Conservation (phyloP, 2,113 vertebrate genomes). For the Platichthys flesus region DNA sequence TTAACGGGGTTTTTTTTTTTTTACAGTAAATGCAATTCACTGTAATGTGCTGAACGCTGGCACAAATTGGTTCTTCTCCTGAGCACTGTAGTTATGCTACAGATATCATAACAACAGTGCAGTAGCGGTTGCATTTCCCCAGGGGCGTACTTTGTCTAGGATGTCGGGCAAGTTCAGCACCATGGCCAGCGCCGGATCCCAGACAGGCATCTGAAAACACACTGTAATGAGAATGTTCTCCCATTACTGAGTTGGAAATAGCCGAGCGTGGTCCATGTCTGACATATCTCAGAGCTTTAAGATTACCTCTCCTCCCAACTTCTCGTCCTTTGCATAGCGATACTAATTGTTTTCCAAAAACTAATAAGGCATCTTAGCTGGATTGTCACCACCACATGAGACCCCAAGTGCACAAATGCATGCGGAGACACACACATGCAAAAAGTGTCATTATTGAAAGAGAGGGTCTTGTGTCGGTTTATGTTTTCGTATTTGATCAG, state of each 20-base stretch:
- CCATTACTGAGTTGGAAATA: background rate
- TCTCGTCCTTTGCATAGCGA: background rate
- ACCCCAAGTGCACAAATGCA: background rate
- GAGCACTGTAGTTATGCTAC: background rate
- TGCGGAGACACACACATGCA: background rate
- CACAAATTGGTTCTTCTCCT: background rate
- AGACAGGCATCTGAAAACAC: background rate
- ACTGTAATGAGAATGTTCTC: slow-evolving; percentile 1
- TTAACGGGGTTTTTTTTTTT: background rate
- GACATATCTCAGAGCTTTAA: slow-evolving; percentile 12
- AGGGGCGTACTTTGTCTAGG: background rate
- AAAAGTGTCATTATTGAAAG: background rate
- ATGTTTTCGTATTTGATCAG: background rate
- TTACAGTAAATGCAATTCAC: background rate
- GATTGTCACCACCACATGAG: background rate
- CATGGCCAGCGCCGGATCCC: slow-evolving; percentile 14
- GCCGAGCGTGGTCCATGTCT: background rate
- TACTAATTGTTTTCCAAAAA: background rate
- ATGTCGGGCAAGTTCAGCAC: slow-evolving; percentile 39
- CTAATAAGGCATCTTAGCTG: background rate
- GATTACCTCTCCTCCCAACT: background rate
- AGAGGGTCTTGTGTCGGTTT: background rate
- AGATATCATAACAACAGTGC: slow-evolving; percentile 13
- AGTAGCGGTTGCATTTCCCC: slow-evolving; percentile 18
- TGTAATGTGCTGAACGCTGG: background rate